Conservation (phyloP, 2,888 invertebrate genomes). For the Pemphredon lugubris region DNA sequence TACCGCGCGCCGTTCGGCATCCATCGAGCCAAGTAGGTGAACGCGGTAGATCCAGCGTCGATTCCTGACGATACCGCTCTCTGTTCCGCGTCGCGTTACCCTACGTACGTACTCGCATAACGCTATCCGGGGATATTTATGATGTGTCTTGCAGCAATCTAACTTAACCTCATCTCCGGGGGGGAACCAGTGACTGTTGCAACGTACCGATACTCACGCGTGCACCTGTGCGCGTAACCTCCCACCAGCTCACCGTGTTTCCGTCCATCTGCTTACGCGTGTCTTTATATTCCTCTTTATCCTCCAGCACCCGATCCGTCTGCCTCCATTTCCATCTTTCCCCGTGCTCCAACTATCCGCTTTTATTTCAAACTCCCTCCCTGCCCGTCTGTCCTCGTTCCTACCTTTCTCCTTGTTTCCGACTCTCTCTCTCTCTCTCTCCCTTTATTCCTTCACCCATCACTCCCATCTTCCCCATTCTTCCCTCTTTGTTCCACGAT, state of each 20-base stretch:
- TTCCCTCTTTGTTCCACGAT: background rate
- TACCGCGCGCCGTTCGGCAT: constrained; percentile 17
- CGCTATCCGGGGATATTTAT: constrained; percentile 62
- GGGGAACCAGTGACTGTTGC: constrained; percentile 38
- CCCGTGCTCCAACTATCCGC: too few species aligned
- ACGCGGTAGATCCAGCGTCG: constrained; percentile 14
- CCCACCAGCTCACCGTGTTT: too few species aligned
- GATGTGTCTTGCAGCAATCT: constrained; percentile 68
- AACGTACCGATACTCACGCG: too few species aligned
- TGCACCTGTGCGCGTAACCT: too few species aligned
- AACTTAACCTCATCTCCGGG: constrained; percentile 56
- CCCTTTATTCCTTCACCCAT: background rate
- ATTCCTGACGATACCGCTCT: constrained; percentile 25
- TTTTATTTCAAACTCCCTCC: too few species aligned
- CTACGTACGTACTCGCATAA: constrained; percentile 8
- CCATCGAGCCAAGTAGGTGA: constrained; percentile 5
- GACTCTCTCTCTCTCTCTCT: too few species aligned
- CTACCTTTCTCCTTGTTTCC: too few species aligned
- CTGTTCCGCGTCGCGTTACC: constrained; percentile 4
- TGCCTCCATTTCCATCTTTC: too few species aligned
- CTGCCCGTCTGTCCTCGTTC: too few species aligned
- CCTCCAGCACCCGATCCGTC: too few species aligned
- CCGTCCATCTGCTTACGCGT: too few species aligned
- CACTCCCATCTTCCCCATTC: background rate
- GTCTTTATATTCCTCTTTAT: too few species aligned